Percentiles rank a stretch among this genome's conserved stretches.
phyloP scores from a whole-genome alignment of 2,888 invertebrate species.

The Congeria kusceri region DNA sequence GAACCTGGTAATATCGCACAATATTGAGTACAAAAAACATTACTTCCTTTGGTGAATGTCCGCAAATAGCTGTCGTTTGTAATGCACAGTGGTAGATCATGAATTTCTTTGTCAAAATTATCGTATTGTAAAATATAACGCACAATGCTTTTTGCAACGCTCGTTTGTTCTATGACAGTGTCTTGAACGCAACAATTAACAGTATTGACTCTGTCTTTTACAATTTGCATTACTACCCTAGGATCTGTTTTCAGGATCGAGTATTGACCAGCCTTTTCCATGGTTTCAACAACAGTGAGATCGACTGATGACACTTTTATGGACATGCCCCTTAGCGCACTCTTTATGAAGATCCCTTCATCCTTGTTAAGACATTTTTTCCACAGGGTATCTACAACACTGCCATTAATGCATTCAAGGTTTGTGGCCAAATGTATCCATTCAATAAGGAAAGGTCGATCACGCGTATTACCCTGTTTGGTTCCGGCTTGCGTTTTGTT shows the following conservation, averaged over 20 bases:
- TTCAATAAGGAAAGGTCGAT: neutral
- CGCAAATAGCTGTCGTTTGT: neutral
- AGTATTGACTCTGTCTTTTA: no score
- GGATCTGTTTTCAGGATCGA: no score
- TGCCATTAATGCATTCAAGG: no score
- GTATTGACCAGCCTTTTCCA: no score
- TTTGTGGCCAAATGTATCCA: no score
- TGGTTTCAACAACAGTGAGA: no score
- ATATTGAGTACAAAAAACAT: constrained; percentile 2
- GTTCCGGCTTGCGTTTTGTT: constrained; percentile 31
- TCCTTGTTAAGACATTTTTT: no score
- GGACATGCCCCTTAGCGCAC: constrained; percentile 22
- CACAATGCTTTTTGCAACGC: neutral
- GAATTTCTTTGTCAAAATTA: neutral
- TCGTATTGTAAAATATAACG: neutral
- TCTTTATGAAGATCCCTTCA: no score
- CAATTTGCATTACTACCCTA: no score
- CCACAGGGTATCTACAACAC: no score
- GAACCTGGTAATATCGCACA: constrained; percentile 6
- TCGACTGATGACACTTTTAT: neutral
- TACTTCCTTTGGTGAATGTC: neutral
- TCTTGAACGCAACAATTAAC: no score
- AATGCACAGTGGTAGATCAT: constrained; percentile 13
- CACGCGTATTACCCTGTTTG: neutral
- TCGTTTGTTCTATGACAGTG: no score